Evolutionary conservation across 2,797 vertebrate species (phyloP).

Genomic region (Acrossocheilus fasciatus): DNA sequence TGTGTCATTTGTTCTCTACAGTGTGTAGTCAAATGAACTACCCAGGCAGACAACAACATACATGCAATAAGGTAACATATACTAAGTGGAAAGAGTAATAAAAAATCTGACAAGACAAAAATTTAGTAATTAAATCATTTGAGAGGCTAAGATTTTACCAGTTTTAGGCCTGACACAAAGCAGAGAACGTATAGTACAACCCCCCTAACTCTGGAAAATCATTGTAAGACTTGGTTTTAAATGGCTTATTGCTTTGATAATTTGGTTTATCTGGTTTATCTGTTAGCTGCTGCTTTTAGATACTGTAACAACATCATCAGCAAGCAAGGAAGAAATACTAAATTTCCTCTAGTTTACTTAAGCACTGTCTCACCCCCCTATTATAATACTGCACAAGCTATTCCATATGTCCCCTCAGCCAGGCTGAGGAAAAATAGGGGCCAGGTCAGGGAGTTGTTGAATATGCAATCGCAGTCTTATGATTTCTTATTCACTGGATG

Average conservation of each 20-base stretch:
- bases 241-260: background rate
- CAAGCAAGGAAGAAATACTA: constrained; percentile 3
- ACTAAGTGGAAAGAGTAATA: too few relatives aligned
- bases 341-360: constrained; percentile 24
- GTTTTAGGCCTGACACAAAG: background rate
- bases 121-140: background rate
- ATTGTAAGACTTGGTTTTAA: background rate
- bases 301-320: background rate
- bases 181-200: too few relatives aligned
- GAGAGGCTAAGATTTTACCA: background rate
- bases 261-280: background rate
- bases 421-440: background rate
- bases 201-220: background rate
- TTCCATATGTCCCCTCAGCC: background rate
- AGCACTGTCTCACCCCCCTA: background rate
- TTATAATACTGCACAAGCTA: constrained; percentile 16
- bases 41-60: background rate
- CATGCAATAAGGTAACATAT: too few relatives aligned
- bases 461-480: constrained; percentile 7
- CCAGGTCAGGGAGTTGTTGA: background rate
- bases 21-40: background rate
- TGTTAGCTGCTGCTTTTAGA: background rate
- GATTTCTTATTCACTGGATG: constrained; percentile 1
- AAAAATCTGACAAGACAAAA: background rate
- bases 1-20: background rate